A percentile compares a stretch with the other conserved stretches of the same genome.
Evolutionary conservation across 2,113 vertebrate species (phyloP).

Genomic region (Talpa occidentalis): DNA sequence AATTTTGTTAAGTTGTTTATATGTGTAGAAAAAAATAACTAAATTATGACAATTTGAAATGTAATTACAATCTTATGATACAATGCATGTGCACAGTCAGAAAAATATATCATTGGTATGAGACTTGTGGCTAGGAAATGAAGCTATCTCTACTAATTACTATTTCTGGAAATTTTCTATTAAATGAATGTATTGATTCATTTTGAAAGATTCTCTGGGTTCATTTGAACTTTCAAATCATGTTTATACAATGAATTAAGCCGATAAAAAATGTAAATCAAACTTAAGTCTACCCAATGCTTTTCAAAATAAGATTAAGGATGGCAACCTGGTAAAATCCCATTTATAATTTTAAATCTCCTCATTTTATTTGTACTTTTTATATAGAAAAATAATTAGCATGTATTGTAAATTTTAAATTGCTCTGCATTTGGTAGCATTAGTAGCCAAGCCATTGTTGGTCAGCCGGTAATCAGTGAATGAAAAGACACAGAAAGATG

Average conservation of each 20-base stretch:
- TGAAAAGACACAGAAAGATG: background rate
- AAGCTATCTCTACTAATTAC: background rate
- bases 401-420: constrained; percentile 5
- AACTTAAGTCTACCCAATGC: constrained; percentile 1
- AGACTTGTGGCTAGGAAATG: constrained; percentile 34
- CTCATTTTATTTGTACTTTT: background rate
- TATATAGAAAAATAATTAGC: background rate
- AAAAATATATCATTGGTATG: constrained; percentile 9
- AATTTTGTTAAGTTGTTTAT: constrained; percentile 8
- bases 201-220: constrained; percentile 45
- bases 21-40: background rate
- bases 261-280: constrained; percentile 49
- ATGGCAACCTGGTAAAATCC: constrained; percentile 5
- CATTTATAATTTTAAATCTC: constrained; percentile 36
- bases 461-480: background rate
- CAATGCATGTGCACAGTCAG: background rate
- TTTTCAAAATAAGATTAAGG: constrained; percentile 46
- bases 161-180: constrained; percentile 4
- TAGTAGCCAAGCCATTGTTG: background rate
- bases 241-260: constrained; percentile 42
- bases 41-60: constrained; percentile 52
- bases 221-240: constrained; percentile 55
- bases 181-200: constrained; percentile 3
- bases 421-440: constrained; percentile 11
- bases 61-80: constrained; percentile 21